phyloP scores from a whole-genome alignment of 1,140 invertebrate genomes.

The Penaeus japonicus region DNA sequence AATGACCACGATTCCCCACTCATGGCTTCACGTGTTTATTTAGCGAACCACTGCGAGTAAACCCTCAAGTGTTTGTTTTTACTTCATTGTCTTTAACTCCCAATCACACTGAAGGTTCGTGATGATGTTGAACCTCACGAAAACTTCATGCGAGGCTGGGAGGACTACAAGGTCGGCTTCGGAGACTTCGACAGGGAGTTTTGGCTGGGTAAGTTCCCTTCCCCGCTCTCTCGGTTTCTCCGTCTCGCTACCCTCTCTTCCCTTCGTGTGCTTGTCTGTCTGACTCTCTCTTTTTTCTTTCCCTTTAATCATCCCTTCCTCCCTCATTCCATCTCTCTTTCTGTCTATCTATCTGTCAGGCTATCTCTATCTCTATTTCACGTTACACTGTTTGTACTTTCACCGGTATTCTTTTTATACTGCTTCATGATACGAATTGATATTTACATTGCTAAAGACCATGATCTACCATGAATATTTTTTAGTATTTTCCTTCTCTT shows the following conservation, averaged over 20 bases:
- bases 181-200: constrained; percentile 62
- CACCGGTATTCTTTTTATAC: neutral
- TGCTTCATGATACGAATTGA: no score
- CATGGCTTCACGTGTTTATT: no score
- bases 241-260: neutral
- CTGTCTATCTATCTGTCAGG: neutral
- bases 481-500: no score
- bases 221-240: neutral
- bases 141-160: constrained; percentile 61
- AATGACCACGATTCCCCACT: no score
- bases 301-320: neutral
- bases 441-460: no score
- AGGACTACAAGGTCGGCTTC: constrained; percentile 62
- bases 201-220: constrained; percentile 59
- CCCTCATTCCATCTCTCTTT: constrained; percentile 7
- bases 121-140: constrained; percentile 61
- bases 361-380: constrained; percentile 8
- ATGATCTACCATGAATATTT: no score
- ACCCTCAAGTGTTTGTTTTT: no score
- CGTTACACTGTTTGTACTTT: neutral
- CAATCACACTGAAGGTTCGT: constrained; percentile 38
- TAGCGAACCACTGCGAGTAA: no score
- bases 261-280: neutral
- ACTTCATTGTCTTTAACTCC: neutral
- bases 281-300: constrained; percentile 23